Evolutionary conservation across 1,140 invertebrate genomes (phyloP).

Genomic region (Pseudomyrmex pallidus): DNA sequence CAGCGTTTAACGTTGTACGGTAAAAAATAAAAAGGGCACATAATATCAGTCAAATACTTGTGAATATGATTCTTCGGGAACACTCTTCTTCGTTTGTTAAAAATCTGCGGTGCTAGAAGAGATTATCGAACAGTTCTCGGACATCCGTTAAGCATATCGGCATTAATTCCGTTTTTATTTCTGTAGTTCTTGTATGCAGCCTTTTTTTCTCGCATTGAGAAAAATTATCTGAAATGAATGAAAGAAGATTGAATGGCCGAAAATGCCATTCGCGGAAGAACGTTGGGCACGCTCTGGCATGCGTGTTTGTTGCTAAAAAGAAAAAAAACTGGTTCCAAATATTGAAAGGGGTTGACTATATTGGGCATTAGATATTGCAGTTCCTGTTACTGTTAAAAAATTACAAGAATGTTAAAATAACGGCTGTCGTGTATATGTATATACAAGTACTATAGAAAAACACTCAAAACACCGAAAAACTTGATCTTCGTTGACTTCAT

Average conservation of each 20-base stretch:
- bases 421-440: conserved; percentile 23
- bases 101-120: background rate
- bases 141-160: background rate
- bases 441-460: conserved; percentile 36
- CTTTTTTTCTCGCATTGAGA: background rate
- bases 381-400: conserved; percentile 60
- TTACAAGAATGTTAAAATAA: conserved; percentile 39
- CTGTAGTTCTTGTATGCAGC: conserved; percentile 5
- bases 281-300: background rate
- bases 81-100: background rate
- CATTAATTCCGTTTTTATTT: background rate
- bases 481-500: conserved; percentile 25
- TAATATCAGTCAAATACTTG: too few relatives aligned
- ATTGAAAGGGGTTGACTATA: conserved; percentile 39
- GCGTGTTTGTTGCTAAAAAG: conserved; percentile 34
- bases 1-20: too few relatives aligned
- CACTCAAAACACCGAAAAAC: background rate
- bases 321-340: conserved; percentile 28
- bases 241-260: conserved; percentile 12
- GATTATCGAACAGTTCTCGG: conserved; percentile 1
- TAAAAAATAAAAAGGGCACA: too few relatives aligned
- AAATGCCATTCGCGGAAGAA: conserved; percentile 34
- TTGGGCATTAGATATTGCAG: conserved; percentile 56
- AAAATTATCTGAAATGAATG: conserved; percentile 15
- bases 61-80: too few relatives aligned